These are phyloP conservation scores for Aphidius ervi DNA, from an alignment of 1,140 invertebrate genomes.

Conservation along the genomic window DNA sequence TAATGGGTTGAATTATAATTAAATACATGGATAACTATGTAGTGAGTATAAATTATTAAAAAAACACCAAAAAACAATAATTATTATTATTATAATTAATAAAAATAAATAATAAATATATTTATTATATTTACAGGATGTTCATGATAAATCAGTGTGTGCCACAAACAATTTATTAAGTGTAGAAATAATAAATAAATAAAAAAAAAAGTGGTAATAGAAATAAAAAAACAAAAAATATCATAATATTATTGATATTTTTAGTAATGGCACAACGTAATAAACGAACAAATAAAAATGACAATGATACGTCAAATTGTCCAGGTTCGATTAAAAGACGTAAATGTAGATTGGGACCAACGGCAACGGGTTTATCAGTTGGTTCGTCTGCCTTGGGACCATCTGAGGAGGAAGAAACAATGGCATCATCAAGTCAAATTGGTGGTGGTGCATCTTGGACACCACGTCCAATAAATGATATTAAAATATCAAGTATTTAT, in stretches of 20 bases:
- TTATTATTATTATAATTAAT: neutral
- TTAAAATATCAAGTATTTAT: slow-evolving; percentile 84
- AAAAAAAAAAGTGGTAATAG: slow-evolving; percentile 45
- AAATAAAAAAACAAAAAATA: too few relatives aligned
- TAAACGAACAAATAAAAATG: slow-evolving; percentile 62
- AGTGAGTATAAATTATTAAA: slow-evolving; percentile 39
- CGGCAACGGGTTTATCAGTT: slow-evolving; percentile 55
- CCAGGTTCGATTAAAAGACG: slow-evolving; percentile 65
- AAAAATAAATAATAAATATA: slow-evolving; percentile 7
- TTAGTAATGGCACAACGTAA: slow-evolving; percentile 67
- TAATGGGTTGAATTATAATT: slow-evolving; percentile 38
- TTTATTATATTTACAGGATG: too few relatives aligned
- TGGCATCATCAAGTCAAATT: slow-evolving; percentile 57
- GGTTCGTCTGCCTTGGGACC: slow-evolving; percentile 61
- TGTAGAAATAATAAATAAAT: slow-evolving; percentile 29
- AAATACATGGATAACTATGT: slow-evolving; percentile 53
- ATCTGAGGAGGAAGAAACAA: slow-evolving; percentile 64
- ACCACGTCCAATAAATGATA: slow-evolving; percentile 75
- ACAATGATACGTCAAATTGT: slow-evolving; percentile 59
- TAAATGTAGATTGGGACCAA: slow-evolving; percentile 59
- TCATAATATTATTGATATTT: slow-evolving; percentile 11
- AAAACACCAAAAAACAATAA: neutral
- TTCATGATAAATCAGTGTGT: too few relatives aligned
- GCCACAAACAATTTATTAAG: too few relatives aligned
- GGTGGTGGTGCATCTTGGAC: slow-evolving; percentile 68